A percentile compares a stretch with the other conserved stretches of the same genome.
These are phyloP conservation scores for Capreolus pygargus DNA, from an alignment of 2,113 vertebrate species.

Conservation along the genomic window DNA sequence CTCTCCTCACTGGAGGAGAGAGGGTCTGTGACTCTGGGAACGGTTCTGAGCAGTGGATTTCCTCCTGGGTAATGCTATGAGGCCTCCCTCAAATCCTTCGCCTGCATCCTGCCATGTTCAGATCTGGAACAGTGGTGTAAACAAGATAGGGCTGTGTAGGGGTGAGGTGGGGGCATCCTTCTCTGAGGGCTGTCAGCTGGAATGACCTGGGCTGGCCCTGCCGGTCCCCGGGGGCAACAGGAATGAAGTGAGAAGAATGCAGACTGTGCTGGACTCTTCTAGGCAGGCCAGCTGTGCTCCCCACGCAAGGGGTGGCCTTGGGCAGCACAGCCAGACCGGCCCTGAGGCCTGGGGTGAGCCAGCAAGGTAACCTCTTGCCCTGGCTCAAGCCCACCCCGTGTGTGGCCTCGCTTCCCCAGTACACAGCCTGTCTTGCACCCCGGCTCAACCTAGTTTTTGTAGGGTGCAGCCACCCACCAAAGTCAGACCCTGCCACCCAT, in stretches of 20 bases:
- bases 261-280: not conserved
- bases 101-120: not conserved
- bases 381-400: constrained; percentile 16
- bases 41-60: not conserved
- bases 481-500: not conserved
- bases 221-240: constrained; percentile 34
- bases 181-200: not conserved
- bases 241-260: constrained; percentile 52
- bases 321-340: constrained; percentile 37
- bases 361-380: constrained; percentile 14
- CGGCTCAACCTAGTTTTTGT: not conserved
- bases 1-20: not conserved
- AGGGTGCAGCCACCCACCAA: not conserved
- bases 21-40: not conserved
- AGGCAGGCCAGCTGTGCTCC: constrained; percentile 47
- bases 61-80: not conserved
- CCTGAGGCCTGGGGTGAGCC: constrained; percentile 23
- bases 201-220: constrained; percentile 7
- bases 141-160: not conserved
- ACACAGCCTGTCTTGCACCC: not conserved
- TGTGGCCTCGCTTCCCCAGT: constrained; percentile 17
- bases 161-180: not conserved
- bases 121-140: not conserved
- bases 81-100: not conserved
- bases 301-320: constrained; percentile 58